Evolutionary conservation across 37 sponge, comb jelly and placozoan species (phyloP).

Genomic region (Crambe crambe): DNA sequence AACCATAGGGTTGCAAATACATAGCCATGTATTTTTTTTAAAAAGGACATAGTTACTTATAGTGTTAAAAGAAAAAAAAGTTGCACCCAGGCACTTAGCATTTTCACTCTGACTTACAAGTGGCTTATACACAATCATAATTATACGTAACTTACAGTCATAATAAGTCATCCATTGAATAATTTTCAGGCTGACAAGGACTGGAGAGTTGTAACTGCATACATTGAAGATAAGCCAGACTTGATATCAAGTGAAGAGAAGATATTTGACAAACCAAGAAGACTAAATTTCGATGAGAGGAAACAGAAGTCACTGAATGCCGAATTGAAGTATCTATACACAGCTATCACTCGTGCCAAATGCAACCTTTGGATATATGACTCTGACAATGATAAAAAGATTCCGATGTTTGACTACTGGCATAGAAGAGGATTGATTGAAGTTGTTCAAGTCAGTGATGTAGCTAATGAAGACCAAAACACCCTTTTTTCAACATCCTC

Average conservation of each 20-base stretch:
- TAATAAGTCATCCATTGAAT: conserved; percentile 53
- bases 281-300: conserved; percentile 62
- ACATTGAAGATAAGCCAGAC: conserved; percentile 1
- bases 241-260: conserved; percentile 3
- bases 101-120: too few relatives aligned
- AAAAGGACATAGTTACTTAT: conserved; percentile 52
- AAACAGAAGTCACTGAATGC: too few relatives aligned
- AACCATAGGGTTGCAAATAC: too few relatives aligned
- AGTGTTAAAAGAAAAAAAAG: too few relatives aligned
- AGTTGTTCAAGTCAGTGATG: not conserved
- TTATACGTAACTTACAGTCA: conserved; percentile 55
- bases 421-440: conserved; percentile 29
- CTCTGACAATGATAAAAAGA: conserved; percentile 15
- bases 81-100: too few relatives aligned
- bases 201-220: too few relatives aligned
- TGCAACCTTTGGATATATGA: too few relatives aligned
- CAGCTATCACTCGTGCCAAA: too few relatives aligned
- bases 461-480: conserved; percentile 9
- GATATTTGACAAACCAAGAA: conserved; percentile 15
- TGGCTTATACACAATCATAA: too few relatives aligned
- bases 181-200: too few relatives aligned
- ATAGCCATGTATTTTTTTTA: conserved; percentile 82
- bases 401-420: conserved; percentile 63
- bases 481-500: conserved; percentile 38
- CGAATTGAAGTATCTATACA: too few relatives aligned